Conservation (phyloP, 2,888 invertebrate genomes). For the Marasmarcha lunaedactyla region DNA sequence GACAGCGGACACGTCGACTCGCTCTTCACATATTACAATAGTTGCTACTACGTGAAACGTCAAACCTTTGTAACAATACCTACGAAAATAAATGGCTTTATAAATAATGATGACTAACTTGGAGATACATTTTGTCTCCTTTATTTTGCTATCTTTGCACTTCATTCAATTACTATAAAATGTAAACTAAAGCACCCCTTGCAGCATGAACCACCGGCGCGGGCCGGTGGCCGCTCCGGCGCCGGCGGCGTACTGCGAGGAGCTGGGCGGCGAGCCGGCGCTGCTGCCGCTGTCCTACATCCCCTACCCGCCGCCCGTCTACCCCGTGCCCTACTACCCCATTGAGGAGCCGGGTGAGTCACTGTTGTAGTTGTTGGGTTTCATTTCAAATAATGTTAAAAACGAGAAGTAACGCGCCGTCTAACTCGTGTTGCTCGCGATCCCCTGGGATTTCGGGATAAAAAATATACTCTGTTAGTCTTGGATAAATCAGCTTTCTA, state of each 20-base stretch:
- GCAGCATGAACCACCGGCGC: background rate
- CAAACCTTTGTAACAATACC: no score
- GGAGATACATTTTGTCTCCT: no score
- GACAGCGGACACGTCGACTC: no score
- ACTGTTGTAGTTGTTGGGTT: background rate
- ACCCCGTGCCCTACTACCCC: constrained; percentile 55
- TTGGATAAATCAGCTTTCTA: background rate
- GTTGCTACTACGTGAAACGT: no score
- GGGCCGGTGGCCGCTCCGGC: constrained; percentile 10
- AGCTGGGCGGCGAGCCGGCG: constrained; percentile 25
- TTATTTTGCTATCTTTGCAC: no score
- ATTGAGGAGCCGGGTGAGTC: constrained; percentile 45
- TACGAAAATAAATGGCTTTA: no score
- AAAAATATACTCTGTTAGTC: background rate
- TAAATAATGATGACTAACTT: no score
- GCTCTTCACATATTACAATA: no score
- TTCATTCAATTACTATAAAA: no score
- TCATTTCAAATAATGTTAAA: background rate
- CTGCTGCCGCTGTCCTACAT: constrained; percentile 46
- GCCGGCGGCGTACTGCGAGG: constrained; percentile 2
- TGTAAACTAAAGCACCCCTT: no score
- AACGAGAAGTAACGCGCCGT: background rate
- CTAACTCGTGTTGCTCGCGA: background rate
- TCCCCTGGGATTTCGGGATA: background rate
- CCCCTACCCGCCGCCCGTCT: constrained; percentile 56